Evolutionary conservation across 2,888 invertebrate species (phyloP), one percentile per base, ranked within the genome.

Genomic region (Microdon myrmicae): DNA sequence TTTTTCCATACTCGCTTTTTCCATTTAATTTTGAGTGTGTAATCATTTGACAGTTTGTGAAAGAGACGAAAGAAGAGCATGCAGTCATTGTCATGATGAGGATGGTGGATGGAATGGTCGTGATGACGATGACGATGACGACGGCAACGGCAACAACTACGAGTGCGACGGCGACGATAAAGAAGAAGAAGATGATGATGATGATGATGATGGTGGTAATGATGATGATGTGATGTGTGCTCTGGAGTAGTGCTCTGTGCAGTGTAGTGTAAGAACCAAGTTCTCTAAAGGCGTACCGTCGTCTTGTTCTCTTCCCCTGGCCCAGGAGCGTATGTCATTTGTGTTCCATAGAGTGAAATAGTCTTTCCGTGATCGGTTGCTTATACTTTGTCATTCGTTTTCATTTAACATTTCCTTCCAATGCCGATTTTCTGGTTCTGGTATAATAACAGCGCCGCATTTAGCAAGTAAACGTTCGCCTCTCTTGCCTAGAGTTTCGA

Each of bases 1-100:
- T 28, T 26, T 45, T 25, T 37, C 10, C 34, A 44, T 55, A 44
- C 59, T 49, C 45, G 45, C 48, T 59, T 14, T 44, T 12, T 55
- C 51, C 53, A 60, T 56, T 66, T 55, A 61, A 47, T 58, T 58
- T 67, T 58, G 39, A 67, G 67, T 47, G 47, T 60, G 51, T 61
- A 60, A 66, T 68, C 61, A 53, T 51, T 68, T 39, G 56, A 51
- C 38, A 38, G 13, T 31, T 13, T 20, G 10, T 13, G n/a, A n/a
- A n/a, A n/a, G 51, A 58, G 45, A 51, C 43, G 60, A 45, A 26
- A 45, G 34, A 41, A 56, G 51, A 51, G 58, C 29, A 58, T 26
- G 51, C 47, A 53, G 58, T 53, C 51, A 58, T 58, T 58, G 58
- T 64, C 47, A 58, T 64, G 51, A 37, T 64, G n/a, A n/a, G n/a